Percentiles rank a stretch among this genome's conserved stretches.
Evolutionary conservation across 1,140 invertebrate genomes (phyloP).

Genomic region (Brachionus rubens): DNA sequence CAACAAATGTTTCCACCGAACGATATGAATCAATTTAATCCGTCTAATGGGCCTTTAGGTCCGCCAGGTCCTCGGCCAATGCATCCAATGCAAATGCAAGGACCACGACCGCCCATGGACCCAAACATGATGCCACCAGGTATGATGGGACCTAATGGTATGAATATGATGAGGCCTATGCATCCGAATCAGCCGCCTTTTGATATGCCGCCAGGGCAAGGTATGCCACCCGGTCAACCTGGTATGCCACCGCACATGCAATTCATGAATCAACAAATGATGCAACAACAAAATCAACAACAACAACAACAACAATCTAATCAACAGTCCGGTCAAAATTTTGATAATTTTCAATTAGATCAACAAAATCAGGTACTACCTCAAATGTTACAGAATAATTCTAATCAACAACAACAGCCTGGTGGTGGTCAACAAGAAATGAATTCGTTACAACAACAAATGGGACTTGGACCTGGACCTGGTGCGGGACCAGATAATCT

Average conservation of each 20-base stretch:
- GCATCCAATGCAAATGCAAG: neutral
- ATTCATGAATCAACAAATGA: neutral
- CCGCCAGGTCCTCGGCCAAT: neutral
- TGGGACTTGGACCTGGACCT: neutral
- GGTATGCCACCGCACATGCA: too few relatives aligned
- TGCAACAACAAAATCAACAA: neutral
- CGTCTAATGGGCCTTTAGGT: too few relatives aligned
- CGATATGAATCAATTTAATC: neutral
- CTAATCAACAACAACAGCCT: neutral
- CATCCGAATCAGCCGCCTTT: neutral
- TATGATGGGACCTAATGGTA: neutral
- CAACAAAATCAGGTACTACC: neutral
- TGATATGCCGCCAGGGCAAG: neutral
- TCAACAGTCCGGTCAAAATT: neutral
- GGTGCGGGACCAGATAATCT: neutral
- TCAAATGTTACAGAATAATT: neutral
- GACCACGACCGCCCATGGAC: neutral
- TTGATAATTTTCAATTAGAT: neutral
- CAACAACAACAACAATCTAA: neutral
- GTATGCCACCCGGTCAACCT: neutral
- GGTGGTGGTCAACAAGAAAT: neutral
- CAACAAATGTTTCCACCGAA: neutral
- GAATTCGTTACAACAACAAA: slow-evolving; percentile 22
- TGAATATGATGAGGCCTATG: neutral
- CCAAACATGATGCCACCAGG: neutral